Evolutionary conservation across 2,113 vertebrate genomes (phyloP).

Genomic region (Orientallactaga bullata): DNA sequence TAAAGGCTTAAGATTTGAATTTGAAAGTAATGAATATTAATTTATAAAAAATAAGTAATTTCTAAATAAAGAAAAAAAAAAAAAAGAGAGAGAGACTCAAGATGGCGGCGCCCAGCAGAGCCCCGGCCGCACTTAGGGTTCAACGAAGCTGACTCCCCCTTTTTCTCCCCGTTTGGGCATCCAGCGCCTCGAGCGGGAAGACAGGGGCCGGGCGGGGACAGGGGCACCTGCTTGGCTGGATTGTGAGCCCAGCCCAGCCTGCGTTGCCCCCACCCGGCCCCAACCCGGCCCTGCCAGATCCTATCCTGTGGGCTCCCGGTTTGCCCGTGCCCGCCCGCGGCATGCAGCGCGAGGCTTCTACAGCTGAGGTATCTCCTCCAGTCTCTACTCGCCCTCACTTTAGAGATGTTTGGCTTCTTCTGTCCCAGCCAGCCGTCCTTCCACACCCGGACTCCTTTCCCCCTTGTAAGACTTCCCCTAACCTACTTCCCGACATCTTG

Average conservation of each 20-base stretch:
- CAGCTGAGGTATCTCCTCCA: not conserved
- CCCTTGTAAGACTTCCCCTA: too few species aligned
- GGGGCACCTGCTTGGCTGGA: constrained; percentile 66
- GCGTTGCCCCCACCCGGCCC: constrained; percentile 73
- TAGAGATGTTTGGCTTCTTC: constrained; percentile 41
- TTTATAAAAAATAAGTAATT: constrained; percentile 57
- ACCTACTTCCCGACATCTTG: too few species aligned
- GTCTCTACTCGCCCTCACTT: too few species aligned
- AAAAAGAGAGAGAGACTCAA: too few species aligned
- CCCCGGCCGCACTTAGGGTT: too few species aligned
- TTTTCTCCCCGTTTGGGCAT: not conserved
- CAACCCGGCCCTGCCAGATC: constrained; percentile 13
- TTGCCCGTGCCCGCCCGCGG: constrained; percentile 3
- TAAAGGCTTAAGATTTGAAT: constrained; percentile 54
- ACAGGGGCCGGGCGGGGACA: constrained; percentile 80
- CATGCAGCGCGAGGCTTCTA: not conserved
- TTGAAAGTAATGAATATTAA: constrained; percentile 57
- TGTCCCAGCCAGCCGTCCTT: not conserved
- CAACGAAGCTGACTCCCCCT: constrained; percentile 9
- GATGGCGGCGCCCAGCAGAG: too few species aligned
- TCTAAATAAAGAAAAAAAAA: constrained; percentile 40
- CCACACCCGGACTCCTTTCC: not conserved
- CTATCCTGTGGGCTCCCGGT: not conserved
- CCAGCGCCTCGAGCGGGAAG: constrained; percentile 18
- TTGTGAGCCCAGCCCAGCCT: constrained; percentile 60